These are phyloP conservation scores for Phyllotreta cruciferae DNA, from an alignment of 2,888 invertebrate species.

Conservation along the genomic window DNA sequence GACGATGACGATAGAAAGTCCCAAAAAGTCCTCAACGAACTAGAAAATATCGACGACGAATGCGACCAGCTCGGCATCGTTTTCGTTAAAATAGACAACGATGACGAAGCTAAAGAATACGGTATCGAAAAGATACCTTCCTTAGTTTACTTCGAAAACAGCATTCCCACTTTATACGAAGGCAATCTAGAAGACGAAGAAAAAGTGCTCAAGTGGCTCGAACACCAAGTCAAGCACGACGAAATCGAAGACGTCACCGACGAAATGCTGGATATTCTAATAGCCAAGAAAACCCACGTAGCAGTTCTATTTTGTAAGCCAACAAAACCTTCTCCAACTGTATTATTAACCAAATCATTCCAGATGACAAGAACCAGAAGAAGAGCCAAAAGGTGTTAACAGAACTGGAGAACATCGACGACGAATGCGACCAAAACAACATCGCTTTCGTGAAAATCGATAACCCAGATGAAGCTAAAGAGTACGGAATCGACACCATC, in stretches of 20 bases:
- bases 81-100: slow-evolving; percentile 92
- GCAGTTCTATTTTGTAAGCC: slow-evolving; percentile 90
- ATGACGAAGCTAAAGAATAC: slow-evolving; percentile 88
- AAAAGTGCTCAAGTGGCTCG: slow-evolving; percentile 85
- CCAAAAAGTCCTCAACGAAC: slow-evolving; percentile 82
- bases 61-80: slow-evolving; percentile 87
- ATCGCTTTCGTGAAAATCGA: slow-evolving; percentile 93
- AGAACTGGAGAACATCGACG: slow-evolving; percentile 91
- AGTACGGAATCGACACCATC: slow-evolving; percentile 84
- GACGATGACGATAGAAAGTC: slow-evolving; percentile 90
- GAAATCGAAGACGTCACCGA: slow-evolving; percentile 95
- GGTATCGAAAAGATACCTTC: slow-evolving; percentile 89
- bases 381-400: slow-evolving; percentile 84
- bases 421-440: slow-evolving; percentile 90
- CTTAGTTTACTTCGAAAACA: slow-evolving; percentile 80
- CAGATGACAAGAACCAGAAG: slow-evolving; percentile 91
- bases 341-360: slow-evolving; percentile 46
- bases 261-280: slow-evolving; percentile 90
- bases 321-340: background rate
- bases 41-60: slow-evolving; percentile 94
- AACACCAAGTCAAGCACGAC: slow-evolving; percentile 83
- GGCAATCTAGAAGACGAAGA: slow-evolving; percentile 91
- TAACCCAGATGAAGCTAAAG: slow-evolving; percentile 86
- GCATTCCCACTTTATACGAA: slow-evolving; percentile 77
- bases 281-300: slow-evolving; percentile 86